Evolutionary conservation across 1,140 invertebrate species (phyloP), one percentile per base, ranked within the genome.

Genomic region (Drosophila santomea): DNA sequence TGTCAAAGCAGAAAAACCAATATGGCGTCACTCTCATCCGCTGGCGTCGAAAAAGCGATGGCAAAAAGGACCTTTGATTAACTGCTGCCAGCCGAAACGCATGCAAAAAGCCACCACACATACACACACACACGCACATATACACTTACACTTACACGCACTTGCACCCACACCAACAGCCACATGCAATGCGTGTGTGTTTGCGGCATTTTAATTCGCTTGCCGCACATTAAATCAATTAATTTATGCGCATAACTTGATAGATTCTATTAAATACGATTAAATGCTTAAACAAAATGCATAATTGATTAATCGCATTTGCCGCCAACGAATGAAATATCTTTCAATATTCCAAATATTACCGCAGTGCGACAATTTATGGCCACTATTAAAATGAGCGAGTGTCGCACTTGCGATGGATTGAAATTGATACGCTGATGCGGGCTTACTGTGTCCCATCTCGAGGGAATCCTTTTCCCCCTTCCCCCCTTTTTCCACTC

Each of bases 211-310:
- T 64, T 77, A 74, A 80, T 76, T 77, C 68, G 50, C 74, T 50
- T 54, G 61, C 47, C 74, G 59, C 44, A 55, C 78, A 74, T 80
- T 74, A 63, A 82, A 80, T 69, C 61, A 74, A 71, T 86, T 71
- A 78, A 86, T 82, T 86, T 78, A 85, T 86, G 74, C 51, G 67
- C 82, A 81, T 86, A 81, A 74, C 59, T 77, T 58, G 50, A 74
- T 64, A 57, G 77, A 78, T 47, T 50, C 56, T 62, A 66, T 64
- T 62, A 80, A 80, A 67, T 73, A 48, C 51, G 58, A 58, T 67
- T 77, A 80, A 84, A 77, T 80, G 72, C 80, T 56, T 55, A 36
- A 54, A 38, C 50, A 47, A 69, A 74, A 76, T 77, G 68, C 60
- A 81, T 78, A 74, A 81, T 86, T 81, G 67, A 86, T 88, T 77